Conservation (phyloP, 2,113 vertebrate species). For the Chloropsis cyanopogon region DNA sequence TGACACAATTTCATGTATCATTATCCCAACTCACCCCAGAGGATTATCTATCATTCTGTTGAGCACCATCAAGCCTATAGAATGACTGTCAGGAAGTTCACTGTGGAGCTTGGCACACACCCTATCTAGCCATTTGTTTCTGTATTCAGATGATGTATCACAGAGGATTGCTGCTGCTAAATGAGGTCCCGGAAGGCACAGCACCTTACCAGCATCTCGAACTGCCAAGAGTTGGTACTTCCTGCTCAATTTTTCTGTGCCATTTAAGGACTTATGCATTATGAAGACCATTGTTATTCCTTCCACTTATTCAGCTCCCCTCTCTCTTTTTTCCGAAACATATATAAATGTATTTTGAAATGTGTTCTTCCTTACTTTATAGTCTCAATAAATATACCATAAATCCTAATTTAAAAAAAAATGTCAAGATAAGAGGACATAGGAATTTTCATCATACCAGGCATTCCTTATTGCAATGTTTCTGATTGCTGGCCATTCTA, state of each 20-base stretch:
- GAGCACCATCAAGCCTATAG: background rate
- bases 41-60: background rate
- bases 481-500: background rate
- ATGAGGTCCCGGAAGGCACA: background rate
- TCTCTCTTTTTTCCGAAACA: background rate
- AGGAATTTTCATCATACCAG: background rate
- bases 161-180: background rate
- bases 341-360: background rate
- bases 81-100: background rate
- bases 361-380: background rate
- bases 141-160: background rate
- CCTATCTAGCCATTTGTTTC: background rate
- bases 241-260: background rate
- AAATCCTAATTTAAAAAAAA: background rate
- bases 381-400: background rate
- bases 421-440: background rate
- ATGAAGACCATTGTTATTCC: background rate
- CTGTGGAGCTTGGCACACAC: background rate
- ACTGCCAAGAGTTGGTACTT: background rate
- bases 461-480: background rate
- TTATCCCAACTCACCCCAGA: background rate
- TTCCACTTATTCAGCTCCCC: background rate
- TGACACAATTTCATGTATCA: background rate
- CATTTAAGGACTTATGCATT: rapidly evolving
- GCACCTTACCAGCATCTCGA: background rate